Evolutionary conservation across 2,888 invertebrate species (phyloP).

Genomic region (Dorcus hopei): DNA sequence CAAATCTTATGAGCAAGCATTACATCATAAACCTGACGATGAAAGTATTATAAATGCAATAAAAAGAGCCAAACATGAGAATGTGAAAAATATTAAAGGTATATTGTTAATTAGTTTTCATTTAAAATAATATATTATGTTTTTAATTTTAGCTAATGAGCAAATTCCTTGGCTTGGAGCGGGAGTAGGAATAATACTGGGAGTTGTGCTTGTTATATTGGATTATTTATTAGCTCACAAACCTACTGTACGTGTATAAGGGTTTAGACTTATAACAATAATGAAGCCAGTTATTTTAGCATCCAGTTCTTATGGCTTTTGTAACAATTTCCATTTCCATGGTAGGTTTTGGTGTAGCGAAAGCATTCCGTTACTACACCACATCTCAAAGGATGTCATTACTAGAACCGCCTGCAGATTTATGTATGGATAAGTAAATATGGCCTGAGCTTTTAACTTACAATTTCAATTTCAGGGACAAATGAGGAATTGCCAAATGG

Average conservation of each 20-base stretch:
- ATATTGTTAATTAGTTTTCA: constrained; percentile 1
- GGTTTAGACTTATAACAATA: neutral
- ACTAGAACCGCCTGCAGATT: constrained; percentile 54
- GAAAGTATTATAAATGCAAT: constrained; percentile 61
- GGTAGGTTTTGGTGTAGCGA: constrained; percentile 65
- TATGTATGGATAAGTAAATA: constrained; percentile 35
- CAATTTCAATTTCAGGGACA: constrained; percentile 8
- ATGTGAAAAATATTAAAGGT: constrained; percentile 47
- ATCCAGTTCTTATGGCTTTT: constrained; percentile 70
- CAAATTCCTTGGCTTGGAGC: constrained; percentile 74
- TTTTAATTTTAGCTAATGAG: constrained; percentile 57
- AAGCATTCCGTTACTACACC: constrained; percentile 54
- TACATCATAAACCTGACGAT: constrained; percentile 66
- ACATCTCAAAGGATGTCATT: constrained; percentile 54
- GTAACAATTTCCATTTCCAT: constrained; percentile 66
- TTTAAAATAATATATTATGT: constrained; percentile 15
- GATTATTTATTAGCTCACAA: constrained; percentile 65
- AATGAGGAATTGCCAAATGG: constrained; percentile 28
- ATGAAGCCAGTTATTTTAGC: constrained; percentile 46
- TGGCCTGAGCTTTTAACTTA: neutral
- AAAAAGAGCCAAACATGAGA: constrained; percentile 48
- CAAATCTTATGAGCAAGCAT: constrained; percentile 65
- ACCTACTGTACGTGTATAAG: constrained; percentile 58
- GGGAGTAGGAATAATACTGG: constrained; percentile 68
- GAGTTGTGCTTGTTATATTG: constrained; percentile 65